Percentiles rank a stretch among this genome's conserved stretches.
These are phyloP conservation scores for Perccottus glenii DNA, from an alignment of 2,113 vertebrate species.

Conservation along the genomic window DNA sequence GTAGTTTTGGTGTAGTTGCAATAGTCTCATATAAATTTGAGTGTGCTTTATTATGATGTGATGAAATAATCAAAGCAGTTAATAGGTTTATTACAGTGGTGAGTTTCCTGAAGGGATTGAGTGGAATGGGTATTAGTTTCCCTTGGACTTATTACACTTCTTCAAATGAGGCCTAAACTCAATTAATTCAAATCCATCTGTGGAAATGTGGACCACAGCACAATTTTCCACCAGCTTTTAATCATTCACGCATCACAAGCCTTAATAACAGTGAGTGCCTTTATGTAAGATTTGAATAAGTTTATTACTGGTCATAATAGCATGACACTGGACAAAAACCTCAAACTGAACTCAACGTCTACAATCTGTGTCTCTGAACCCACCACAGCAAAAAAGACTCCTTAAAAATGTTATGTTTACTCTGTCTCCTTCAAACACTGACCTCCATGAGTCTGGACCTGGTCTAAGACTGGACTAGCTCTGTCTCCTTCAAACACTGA, in stretches of 20 bases:
- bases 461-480: no score
- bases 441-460: no score
- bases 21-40: conserved; percentile 19
- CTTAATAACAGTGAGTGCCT: not conserved
- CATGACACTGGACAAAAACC: no score
- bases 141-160: conserved; percentile 1
- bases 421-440: no score
- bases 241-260: conserved; percentile 33
- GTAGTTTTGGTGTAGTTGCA: conserved; percentile 1
- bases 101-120: conserved; percentile 49
- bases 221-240: conserved; percentile 29
- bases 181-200: conserved; percentile 36
- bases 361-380: no score
- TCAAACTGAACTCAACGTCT: no score
- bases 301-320: no score
- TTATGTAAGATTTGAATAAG: no score
- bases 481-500: no score
- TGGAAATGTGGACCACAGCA: conserved; percentile 26
- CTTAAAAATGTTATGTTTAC: no score
- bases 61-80: conserved; percentile 48
- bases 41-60: conserved; percentile 43
- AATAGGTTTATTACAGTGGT: conserved; percentile 50
- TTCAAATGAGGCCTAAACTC: conserved; percentile 32
- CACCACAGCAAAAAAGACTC: no score
- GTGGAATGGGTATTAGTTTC: conserved; percentile 35